Base-by-base conservation (phyloP, 2,113 vertebrate species). In the Cyanoderma ruficeps region DNA sequence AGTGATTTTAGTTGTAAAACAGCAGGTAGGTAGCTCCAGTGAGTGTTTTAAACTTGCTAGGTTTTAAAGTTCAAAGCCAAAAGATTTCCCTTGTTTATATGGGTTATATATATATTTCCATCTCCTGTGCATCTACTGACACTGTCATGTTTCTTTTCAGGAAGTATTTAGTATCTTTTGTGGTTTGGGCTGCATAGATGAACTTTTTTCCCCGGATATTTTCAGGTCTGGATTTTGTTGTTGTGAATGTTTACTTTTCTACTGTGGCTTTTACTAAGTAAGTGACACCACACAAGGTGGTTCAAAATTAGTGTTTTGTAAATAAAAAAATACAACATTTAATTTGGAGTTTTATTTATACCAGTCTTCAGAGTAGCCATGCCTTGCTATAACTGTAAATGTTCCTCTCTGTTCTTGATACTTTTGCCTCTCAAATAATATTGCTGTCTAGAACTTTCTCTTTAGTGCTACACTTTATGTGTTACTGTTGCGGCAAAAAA, bases 401-500 rank as follows among this genome's bases (percentile, higher is more conserved):
- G 4, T 55, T 95, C 25, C n/a, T 93, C 72, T 81, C 49, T 82
- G 7, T 39, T 85, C 30, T 63, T n/a, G n/a, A 10, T 60, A 35
- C 53, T 69, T 82, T 84, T 87, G 24, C 22, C 10, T 93, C 74
- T 93, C 30, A 71, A 46, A 60, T 30, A 80, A 41, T 60, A 46
- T 82, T 81, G 44, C 35, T 64, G 15, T 71, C 24, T 89, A 90
- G 77, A 95, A 71, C 6, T 25, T 84, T 93, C 28, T 85, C 15
- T 63, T 67, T 47, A 56, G 68, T 65, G 39, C 46, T 63, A 42
- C 16, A 30, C 70, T 80, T 82, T 67, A 68, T 92, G 68, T 77
- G 67, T 80, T 96, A 95, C 90, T 91, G 85, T 75, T 87, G 44
- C 17, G 17, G 81, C 15, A 70, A 90, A 94, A 82, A 78, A 59